A percentile compares a stretch with the other conserved stretches of the same genome.
Evolutionary conservation across 2,797 vertebrate genomes (phyloP).

Genomic region (Denticeps clupeoides): DNA sequence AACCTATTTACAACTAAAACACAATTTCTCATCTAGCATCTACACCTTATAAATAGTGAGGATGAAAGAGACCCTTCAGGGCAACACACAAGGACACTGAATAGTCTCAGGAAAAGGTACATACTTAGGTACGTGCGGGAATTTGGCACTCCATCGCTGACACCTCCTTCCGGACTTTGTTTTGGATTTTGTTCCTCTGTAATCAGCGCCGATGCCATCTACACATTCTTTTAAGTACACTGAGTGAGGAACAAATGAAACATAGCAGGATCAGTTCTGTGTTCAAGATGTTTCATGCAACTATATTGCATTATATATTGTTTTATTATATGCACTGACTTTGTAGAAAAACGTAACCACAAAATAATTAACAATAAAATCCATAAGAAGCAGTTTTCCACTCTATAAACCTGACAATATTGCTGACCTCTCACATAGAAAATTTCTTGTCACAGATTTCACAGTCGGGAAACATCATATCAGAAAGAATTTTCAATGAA

Average conservation of each 20-base stretch:
- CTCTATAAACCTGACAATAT: no score
- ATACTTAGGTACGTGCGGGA: conserved; percentile 79
- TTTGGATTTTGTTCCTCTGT: conserved; percentile 75
- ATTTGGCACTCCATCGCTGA: conserved; percentile 63
- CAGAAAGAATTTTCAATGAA: no score
- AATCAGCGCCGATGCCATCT: conserved; percentile 60
- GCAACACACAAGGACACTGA: background rate
- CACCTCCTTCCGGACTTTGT: conserved; percentile 63
- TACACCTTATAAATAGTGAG: no score
- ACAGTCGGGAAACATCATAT: no score
- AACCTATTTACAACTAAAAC: background rate
- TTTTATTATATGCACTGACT: no score
- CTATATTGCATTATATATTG: background rate
- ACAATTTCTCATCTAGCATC: no score
- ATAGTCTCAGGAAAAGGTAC: background rate
- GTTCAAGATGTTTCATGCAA: background rate
- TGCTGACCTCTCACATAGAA: no score
- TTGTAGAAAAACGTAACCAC: no score
- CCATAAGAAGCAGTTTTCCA: no score
- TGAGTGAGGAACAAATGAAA: conserved; percentile 31
- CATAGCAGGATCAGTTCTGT: background rate
- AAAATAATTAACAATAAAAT: no score
- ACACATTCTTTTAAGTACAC: conserved; percentile 78
- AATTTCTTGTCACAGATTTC: no score
- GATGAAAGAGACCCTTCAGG: no score